A percentile compares a stretch with the other conserved stretches of the same genome.
Evolutionary conservation across 2,113 vertebrate genomes (phyloP).

Genomic region (Progne subis): DNA sequence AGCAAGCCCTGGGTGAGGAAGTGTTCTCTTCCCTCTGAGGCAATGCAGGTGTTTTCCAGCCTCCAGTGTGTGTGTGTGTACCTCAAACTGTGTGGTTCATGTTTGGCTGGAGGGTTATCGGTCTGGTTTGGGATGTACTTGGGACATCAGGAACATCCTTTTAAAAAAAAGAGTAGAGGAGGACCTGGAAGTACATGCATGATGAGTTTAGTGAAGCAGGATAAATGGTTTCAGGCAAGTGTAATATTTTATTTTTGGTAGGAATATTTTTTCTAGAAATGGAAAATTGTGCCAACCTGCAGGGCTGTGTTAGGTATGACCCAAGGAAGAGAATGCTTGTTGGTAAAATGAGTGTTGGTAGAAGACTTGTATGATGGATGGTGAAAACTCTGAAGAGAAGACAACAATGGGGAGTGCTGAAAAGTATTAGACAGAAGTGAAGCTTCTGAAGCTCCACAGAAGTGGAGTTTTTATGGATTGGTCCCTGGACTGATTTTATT

Average conservation of each 20-base stretch:
- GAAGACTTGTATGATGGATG: not conserved
- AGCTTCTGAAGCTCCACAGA: no score
- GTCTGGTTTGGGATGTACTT: not conserved
- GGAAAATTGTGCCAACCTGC: not conserved
- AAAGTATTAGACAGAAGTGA: not conserved
- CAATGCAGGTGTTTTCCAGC: not conserved
- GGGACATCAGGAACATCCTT: accelerated
- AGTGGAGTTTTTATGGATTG: slow-evolving; percentile 2
- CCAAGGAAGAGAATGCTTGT: not conserved
- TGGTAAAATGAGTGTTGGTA: not conserved
- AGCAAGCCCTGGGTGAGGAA: not conserved
- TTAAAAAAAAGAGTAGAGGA: not conserved
- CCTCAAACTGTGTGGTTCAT: not conserved
- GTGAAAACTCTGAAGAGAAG: not conserved
- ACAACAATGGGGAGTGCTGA: not conserved
- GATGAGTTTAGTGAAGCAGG: not conserved
- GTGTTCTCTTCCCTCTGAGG: not conserved
- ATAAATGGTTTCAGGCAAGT: not conserved
- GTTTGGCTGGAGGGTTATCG: not conserved
- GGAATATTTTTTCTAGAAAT: not conserved
- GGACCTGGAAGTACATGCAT: not conserved
- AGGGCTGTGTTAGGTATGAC: not conserved
- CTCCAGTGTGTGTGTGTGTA: not conserved
- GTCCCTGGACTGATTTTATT: slow-evolving; percentile 11
- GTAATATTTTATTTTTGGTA: not conserved